A percentile compares a stretch with the other conserved stretches of the same genome.
Conservation (phyloP, 1,140 invertebrate species). For the Arctopsyche grandis region DNA sequence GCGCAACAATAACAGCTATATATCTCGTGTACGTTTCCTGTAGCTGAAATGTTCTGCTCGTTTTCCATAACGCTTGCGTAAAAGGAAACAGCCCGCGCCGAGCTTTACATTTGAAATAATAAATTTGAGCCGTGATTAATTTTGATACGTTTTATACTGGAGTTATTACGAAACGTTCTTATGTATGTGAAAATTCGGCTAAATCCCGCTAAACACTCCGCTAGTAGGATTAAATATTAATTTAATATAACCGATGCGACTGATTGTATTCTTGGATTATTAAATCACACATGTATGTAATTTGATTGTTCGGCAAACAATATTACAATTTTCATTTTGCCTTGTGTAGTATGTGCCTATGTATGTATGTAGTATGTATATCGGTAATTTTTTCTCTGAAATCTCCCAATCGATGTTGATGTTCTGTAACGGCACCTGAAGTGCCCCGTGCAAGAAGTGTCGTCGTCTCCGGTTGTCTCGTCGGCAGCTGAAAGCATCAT, state of each 20-base stretch:
- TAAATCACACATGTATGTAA: too few species aligned
- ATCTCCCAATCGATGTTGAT: neutral
- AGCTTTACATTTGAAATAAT: neutral
- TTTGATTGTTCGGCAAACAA: too few species aligned
- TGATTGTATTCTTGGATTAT: too few species aligned
- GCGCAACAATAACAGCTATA: slow-evolving; percentile 27
- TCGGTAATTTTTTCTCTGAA: neutral
- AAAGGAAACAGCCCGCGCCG: neutral
- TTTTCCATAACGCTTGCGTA: slow-evolving; percentile 20
- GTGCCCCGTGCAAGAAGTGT: neutral
- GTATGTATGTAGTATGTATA: neutral
- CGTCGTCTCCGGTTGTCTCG: slow-evolving; percentile 28
- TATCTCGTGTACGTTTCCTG: slow-evolving; percentile 21
- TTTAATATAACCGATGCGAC: too few species aligned
- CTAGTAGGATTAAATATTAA: too few species aligned
- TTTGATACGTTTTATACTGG: neutral
- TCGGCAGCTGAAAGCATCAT: slow-evolving; percentile 25
- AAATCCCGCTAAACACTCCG: neutral
- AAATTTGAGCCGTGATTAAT: slow-evolving; percentile 15
- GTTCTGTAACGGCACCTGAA: slow-evolving; percentile 25
- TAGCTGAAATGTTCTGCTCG: slow-evolving; percentile 20
- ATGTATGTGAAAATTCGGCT: neutral
- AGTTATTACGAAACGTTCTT: neutral
- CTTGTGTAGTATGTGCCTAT: neutral
- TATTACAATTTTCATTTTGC: neutral